A percentile compares a stretch with the other conserved stretches of the same genome.
phyloP scores from a whole-genome alignment of 2,113 vertebrate species.

The Galeopterus variegatus region DNA sequence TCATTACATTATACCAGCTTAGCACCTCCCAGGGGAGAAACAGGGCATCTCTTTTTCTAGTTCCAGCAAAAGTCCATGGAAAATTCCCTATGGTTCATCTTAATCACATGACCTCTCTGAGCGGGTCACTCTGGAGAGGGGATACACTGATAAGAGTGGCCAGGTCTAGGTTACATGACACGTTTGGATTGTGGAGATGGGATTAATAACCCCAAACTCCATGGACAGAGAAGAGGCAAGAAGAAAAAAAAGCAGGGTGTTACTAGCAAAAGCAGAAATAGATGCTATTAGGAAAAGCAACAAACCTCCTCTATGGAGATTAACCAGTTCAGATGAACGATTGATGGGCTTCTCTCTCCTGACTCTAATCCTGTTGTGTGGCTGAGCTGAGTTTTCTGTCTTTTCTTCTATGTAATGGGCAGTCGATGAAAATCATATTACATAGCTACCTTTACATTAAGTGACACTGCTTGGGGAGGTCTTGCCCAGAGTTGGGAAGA shows the following conservation, averaged over 20 bases:
- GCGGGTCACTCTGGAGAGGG: not conserved
- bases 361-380: too few relatives aligned
- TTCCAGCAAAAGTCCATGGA: not conserved
- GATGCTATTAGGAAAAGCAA: not conserved
- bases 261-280: not conserved
- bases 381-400: not conserved
- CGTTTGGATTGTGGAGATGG: not conserved
- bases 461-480: not conserved
- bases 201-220: not conserved
- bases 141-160: rapidly evolving
- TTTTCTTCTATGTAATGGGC: rapidly evolving
- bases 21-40: too few relatives aligned
- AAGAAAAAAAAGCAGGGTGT: not conserved
- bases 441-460: not conserved
- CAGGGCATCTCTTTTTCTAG: not conserved
- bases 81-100: not conserved
- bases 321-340: not conserved
- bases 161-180: not conserved
- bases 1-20: rapidly evolving
- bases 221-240: not conserved
- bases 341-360: not conserved
- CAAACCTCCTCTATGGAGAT: not conserved
- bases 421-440: not conserved
- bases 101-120: not conserved
- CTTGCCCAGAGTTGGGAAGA: not conserved